A percentile compares a stretch with the other conserved stretches of the same genome.
Evolutionary conservation across 1,140 invertebrate species (phyloP).

Genomic region (Hypothenemus hampei): DNA sequence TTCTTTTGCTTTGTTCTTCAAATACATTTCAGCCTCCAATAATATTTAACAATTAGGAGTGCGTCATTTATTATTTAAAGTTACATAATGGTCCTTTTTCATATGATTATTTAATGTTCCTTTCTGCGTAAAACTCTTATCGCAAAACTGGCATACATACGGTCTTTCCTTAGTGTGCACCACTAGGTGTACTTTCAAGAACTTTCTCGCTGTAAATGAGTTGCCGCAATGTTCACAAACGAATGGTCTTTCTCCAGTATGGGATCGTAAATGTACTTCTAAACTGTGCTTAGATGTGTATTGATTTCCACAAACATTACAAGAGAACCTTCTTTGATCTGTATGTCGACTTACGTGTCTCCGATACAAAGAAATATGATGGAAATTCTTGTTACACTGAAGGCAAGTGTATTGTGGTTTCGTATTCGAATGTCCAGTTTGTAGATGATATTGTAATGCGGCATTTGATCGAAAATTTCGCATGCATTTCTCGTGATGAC

Average conservation of each 20-base stretch:
- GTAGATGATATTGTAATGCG: conserved; percentile 13
- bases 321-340: conserved; percentile 36
- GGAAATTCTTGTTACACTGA: conserved; percentile 26
- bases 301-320: conserved; percentile 38
- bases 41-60: neutral
- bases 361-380: conserved; percentile 17
- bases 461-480: conserved; percentile 14
- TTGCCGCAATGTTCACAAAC: conserved; percentile 37
- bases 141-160: conserved; percentile 43
- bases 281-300: conserved; percentile 34
- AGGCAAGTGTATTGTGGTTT: neutral
- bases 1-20: too few species aligned
- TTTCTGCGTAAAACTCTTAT: conserved; percentile 36
- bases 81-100: conserved; percentile 30
- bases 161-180: conserved; percentile 32
- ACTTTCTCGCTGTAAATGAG: conserved; percentile 35
- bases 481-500: neutral
- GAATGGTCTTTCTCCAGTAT: conserved; percentile 49
- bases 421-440: conserved; percentile 8
- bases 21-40: neutral
- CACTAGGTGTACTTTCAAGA: conserved; percentile 33
- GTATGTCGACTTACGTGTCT: conserved; percentile 33
- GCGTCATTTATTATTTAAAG: neutral
- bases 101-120: conserved; percentile 35
- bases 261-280: conserved; percentile 36